Evolutionary conservation across 2,888 invertebrate genomes (phyloP).

Genomic region (Clitarchus hookeri): DNA sequence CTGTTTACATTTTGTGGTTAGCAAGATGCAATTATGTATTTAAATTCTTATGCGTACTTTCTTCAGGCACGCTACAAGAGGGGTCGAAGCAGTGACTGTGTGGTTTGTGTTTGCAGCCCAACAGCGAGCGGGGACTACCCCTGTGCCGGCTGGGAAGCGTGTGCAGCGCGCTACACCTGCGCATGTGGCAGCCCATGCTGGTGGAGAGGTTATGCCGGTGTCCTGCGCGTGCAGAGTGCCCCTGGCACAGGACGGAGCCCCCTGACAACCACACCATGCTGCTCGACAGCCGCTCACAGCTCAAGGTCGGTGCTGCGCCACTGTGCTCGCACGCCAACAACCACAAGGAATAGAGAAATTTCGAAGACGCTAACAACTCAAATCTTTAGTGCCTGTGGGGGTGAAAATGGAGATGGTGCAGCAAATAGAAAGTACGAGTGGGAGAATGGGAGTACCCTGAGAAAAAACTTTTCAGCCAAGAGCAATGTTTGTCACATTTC

Average conservation of each 20-base stretch:
- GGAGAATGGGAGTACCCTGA: no score
- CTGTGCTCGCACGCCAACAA: no score
- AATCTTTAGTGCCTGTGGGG: no score
- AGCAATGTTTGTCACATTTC: no score
- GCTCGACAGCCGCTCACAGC: constrained; percentile 63
- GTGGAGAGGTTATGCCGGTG: constrained; percentile 67
- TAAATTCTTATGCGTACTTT: background rate
- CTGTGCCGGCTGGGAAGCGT: constrained; percentile 57
- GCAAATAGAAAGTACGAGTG: no score
- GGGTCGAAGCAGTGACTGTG: background rate
- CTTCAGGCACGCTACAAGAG: background rate
- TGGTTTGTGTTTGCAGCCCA: constrained; percentile 54
- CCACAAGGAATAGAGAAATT: no score
- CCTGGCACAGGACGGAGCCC: constrained; percentile 55
- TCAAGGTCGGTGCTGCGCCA: constrained; percentile 58
- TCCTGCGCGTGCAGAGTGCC: constrained; percentile 58
- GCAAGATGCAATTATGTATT: no score
- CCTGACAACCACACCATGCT: constrained; percentile 53
- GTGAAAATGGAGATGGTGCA: no score
- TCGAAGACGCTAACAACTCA: no score
- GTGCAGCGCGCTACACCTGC: constrained; percentile 60
- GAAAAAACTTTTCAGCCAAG: no score
- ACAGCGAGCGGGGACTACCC: constrained; percentile 64
- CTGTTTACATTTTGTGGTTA: no score
- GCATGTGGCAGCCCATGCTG: constrained; percentile 63